Evolutionary conservation across 2,113 vertebrate species (phyloP).

Genomic region (Apteryx mantelli): DNA sequence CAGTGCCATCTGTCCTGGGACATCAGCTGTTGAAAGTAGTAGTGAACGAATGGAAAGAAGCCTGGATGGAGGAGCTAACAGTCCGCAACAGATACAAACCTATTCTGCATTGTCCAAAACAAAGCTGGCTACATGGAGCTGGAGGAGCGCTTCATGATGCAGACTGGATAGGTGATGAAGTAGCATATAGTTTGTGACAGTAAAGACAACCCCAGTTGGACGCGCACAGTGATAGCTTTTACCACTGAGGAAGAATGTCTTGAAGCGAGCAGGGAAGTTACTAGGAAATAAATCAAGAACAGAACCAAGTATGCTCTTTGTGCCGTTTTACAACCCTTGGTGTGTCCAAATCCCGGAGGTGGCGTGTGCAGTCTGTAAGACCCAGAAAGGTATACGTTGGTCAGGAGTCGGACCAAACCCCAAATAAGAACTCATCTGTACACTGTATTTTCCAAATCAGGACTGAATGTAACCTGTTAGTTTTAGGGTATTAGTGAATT

Average conservation of each 20-base stretch:
- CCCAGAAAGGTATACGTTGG: not conserved
- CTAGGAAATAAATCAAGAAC: not conserved
- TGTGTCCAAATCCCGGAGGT: not conserved
- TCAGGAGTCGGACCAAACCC: not conserved
- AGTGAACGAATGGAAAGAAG: not conserved
- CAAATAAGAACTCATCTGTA: not conserved
- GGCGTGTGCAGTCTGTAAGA: not conserved
- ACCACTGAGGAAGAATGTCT: not conserved
- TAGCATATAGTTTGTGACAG: rapidly evolving
- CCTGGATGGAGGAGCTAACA: not conserved
- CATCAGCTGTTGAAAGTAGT: not conserved
- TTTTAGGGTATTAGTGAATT: not conserved
- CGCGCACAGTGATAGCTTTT: too few relatives aligned
- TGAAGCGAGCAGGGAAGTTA: not conserved
- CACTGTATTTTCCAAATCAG: not conserved
- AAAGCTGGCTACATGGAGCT: not conserved
- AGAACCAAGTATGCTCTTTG: not conserved
- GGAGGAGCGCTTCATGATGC: not conserved
- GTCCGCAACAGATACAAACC: not conserved
- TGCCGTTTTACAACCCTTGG: not conserved
- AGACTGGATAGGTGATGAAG: not conserved
- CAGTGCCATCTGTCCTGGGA: not conserved
- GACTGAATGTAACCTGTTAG: not conserved
- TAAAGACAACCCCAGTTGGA: not conserved
- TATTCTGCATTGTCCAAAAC: not conserved